Conservation (phyloP, 1,140 invertebrate species). For the Helicoverpa zea region DNA sequence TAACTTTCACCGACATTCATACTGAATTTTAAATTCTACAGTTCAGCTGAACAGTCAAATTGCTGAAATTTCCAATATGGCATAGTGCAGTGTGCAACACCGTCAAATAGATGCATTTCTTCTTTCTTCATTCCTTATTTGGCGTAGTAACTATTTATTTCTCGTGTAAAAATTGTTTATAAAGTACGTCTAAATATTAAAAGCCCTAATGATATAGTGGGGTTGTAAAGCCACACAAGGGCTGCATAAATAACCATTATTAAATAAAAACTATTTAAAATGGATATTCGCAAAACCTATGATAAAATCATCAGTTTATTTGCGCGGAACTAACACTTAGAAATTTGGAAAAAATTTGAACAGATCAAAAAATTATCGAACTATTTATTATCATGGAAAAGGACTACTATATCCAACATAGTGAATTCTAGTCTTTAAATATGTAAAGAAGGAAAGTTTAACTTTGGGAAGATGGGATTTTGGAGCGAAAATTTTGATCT, state of each 20-base stretch:
- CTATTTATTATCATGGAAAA: slow-evolving; percentile 1
- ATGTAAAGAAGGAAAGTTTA: slow-evolving; percentile 8
- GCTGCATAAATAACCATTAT: slow-evolving; percentile 31
- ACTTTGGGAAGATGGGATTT: neutral
- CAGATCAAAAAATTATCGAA: neutral
- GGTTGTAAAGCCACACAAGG: neutral
- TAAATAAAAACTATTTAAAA: slow-evolving; percentile 13
- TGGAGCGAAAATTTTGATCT: slow-evolving; percentile 21
- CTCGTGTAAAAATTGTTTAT: slow-evolving; percentile 36
- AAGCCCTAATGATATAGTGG: neutral
- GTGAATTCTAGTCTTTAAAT: slow-evolving; percentile 33
- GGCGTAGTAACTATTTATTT: slow-evolving; percentile 36
- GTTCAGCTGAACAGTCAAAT: neutral
- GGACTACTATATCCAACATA: neutral
- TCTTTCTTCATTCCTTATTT: slow-evolving; percentile 47
- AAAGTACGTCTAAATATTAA: slow-evolving; percentile 12
- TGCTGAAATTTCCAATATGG: neutral
- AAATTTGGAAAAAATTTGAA: neutral
- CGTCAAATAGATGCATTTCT: slow-evolving; percentile 45
- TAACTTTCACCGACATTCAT: neutral
- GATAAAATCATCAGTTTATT: slow-evolving; percentile 39
- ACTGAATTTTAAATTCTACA: slow-evolving; percentile 10
- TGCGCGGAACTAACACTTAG: slow-evolving; percentile 23
- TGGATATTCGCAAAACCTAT: slow-evolving; percentile 32
- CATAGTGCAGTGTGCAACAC: neutral